Evolutionary conservation across 1,140 invertebrate genomes (phyloP).

Genomic region (Phthorimaea operculella): DNA sequence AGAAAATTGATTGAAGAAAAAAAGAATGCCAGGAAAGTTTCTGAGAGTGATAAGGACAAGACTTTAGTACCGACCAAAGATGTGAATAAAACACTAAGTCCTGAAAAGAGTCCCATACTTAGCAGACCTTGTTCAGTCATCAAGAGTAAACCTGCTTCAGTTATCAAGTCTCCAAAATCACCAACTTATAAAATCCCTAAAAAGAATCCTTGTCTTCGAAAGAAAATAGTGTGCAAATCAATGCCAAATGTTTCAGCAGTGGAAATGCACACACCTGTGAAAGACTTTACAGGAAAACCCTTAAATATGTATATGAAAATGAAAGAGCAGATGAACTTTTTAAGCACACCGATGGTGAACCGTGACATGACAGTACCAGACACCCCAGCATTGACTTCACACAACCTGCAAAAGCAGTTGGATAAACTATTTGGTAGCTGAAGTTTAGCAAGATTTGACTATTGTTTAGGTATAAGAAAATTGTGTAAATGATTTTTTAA

Average conservation of each 20-base stretch:
- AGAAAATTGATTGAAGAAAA: constrained; percentile 39
- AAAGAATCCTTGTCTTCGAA: constrained; percentile 41
- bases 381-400: constrained; percentile 44
- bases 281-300: constrained; percentile 31
- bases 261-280: constrained; percentile 27
- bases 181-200: constrained; percentile 52
- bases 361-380: constrained; percentile 18
- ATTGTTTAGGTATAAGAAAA: no score
- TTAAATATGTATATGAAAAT: constrained; percentile 52
- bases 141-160: constrained; percentile 30
- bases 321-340: constrained; percentile 52
- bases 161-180: constrained; percentile 35
- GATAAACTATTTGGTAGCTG: constrained; percentile 40
- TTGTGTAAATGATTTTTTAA: not conserved
- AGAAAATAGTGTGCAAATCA: constrained; percentile 45
- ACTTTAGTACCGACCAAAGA: constrained; percentile 18
- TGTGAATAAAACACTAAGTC: constrained; percentile 12
- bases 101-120: constrained; percentile 19
- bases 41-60: constrained; percentile 18
- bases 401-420: constrained; percentile 53
- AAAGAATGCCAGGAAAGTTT: constrained; percentile 8
- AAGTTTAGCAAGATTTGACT: not conserved
- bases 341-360: constrained; percentile 39
- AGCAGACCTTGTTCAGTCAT: constrained; percentile 33
- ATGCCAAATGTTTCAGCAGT: constrained; percentile 40